phyloP scores from a whole-genome alignment of 2,113 vertebrate species.

The Brachyhypopomus gauderio region DNA sequence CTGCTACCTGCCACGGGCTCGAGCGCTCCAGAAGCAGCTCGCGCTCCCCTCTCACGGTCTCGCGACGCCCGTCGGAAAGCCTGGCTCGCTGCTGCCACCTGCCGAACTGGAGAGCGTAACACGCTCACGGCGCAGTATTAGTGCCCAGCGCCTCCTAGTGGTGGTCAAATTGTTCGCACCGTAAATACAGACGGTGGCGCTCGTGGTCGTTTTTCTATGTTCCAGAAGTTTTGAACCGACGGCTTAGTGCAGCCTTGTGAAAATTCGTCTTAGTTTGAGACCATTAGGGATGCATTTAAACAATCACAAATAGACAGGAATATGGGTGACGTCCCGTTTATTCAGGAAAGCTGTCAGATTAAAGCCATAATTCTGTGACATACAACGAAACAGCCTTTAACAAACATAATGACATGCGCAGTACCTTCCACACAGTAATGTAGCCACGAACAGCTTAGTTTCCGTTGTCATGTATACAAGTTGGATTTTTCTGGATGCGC shows the following conservation, averaged over 20 bases:
- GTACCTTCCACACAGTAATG: slow-evolving; percentile 24
- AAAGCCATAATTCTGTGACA: background rate
- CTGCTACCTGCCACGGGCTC: slow-evolving; percentile 23
- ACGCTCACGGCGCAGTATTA: background rate
- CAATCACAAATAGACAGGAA: background rate
- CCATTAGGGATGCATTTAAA: background rate
- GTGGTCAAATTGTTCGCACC: too few species aligned
- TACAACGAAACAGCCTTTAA: slow-evolving; percentile 4
- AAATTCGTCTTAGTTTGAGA: background rate
- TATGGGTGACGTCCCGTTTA: slow-evolving; percentile 34
- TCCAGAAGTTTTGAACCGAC: too few species aligned
- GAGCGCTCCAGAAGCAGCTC: slow-evolving; percentile 25
- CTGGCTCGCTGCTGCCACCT: background rate
- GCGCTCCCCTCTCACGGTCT: background rate
- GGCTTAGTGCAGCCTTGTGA: background rate
- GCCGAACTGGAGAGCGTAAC: background rate
- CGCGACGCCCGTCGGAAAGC: background rate
- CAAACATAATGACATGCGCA: slow-evolving; percentile 16
- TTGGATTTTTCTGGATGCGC: slow-evolving; percentile 1
- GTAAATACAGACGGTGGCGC: too few species aligned
- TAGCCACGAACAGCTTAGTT: background rate
- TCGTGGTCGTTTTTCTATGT: too few species aligned
- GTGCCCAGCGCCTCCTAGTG: background rate
- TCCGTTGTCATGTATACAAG: background rate
- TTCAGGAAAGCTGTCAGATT: slow-evolving; percentile 30